Evolutionary conservation across 2,888 invertebrate genomes (phyloP), one percentile per base, ranked within the genome.

Genomic region (Philaethria dido): DNA sequence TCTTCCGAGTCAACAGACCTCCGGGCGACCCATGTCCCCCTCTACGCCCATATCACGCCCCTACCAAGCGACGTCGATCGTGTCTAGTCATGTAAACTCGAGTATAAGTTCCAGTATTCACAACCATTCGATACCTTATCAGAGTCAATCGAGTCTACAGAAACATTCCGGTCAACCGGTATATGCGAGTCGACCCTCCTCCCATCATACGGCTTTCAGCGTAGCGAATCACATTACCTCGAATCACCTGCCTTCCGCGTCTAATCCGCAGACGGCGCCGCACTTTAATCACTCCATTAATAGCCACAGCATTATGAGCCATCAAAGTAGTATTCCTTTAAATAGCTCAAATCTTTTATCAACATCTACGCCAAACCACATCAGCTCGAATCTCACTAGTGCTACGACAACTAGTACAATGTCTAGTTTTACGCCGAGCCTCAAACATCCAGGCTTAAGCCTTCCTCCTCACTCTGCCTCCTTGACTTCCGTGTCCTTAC

Each of bases 201-300:
- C 88, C 64, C 91, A 91, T 77, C 86, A 88, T 71, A 82, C 89
- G 62, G 88, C 90, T 20, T 92, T 88, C 78, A 85, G 87, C 73
- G 86, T 89, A 72, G 80, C 88, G 25, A 88, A 82, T 73, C 92
- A 89, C 76, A 83, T 86, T 86, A 88, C 89, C 86, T 91, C 89
- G 86, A 94, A 86, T 93, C 94, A 83, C 92, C 93, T 85, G 88
- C 94, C 82, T 89, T 92, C 81, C 83, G 90, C 77, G 86, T 72
- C 84, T 61, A 83, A 78, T 72, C 87, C 80, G 72, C 78, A 83
- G 59, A 78, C 94, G 52, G 89, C 93, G 62, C 85, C 86, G 61
- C 87, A 86, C 74, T 76, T 85, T 74, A 81, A 80, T 75, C 89
- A 88, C 76, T 79, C 86, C 55, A 77, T 87, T 62, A 84, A 80